These are phyloP conservation scores for Apostichopus leukothele DNA, from an alignment of 53 echinoderm and acorn worm genomes.

Conservation along the genomic window DNA sequence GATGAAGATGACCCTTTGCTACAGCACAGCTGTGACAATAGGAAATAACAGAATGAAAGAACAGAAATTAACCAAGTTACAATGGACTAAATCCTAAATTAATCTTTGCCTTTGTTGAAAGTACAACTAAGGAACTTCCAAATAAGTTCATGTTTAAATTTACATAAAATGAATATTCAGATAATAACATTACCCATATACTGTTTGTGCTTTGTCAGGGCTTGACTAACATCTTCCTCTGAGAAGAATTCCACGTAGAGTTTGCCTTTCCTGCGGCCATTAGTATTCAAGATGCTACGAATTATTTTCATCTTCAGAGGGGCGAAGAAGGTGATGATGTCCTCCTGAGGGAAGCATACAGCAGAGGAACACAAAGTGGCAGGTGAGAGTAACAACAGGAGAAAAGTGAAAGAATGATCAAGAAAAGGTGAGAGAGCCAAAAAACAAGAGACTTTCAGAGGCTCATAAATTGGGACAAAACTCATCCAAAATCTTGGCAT, in stretches of 20 bases:
- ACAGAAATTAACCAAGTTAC: no score
- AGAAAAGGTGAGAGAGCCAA: no score
- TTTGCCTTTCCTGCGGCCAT: slow-evolving; percentile 77
- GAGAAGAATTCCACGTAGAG: slow-evolving; percentile 80
- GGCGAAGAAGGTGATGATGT: slow-evolving; percentile 74
- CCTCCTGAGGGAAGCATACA: slow-evolving; percentile 53
- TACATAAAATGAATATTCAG: not conserved
- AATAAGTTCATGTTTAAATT: not conserved
- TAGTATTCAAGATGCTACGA: slow-evolving; percentile 69
- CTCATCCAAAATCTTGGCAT: no score
- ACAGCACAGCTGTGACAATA: no score
- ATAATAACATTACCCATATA: slow-evolving; percentile 75
- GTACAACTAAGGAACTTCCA: no score
- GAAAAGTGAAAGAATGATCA: not conserved
- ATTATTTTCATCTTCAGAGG: slow-evolving; percentile 75
- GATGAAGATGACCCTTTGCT: no score
- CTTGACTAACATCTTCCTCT: slow-evolving; percentile 67
- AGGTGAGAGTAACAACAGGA: not conserved
- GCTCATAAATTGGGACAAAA: no score
- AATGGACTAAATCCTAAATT: no score
- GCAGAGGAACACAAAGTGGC: not conserved
- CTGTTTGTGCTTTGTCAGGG: slow-evolving; percentile 81
- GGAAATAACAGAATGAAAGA: no score
- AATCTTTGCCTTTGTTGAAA: no score
- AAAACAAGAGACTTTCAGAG: no score